Conservation (phyloP, 1,140 invertebrate genomes). For the Colletes latitarsis region DNA sequence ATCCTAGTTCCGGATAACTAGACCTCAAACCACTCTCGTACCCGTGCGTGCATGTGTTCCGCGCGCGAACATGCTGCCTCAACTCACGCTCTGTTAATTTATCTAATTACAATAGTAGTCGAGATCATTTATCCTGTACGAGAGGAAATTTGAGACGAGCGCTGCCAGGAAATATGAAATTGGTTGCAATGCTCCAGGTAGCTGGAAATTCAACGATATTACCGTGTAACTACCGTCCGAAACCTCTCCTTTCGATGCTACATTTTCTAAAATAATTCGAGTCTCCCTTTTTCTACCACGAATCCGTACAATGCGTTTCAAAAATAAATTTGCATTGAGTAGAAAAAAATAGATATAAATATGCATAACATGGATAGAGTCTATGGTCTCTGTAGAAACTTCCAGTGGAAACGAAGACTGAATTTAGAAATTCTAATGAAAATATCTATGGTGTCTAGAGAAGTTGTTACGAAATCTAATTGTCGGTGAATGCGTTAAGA, state of each 20-base stretch:
- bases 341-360: no score
- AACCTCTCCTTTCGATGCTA: background rate
- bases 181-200: conserved; percentile 60
- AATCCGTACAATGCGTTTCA: no score
- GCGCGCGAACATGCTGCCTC: conserved; percentile 39
- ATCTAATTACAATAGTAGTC: conserved; percentile 63
- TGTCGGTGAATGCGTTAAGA: no score
- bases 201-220: conserved; percentile 52
- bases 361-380: no score
- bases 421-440: no score
- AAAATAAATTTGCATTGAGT: no score
- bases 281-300: no score
- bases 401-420: no score
- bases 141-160: conserved; percentile 59
- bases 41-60: conserved; percentile 2
- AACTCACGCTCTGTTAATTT: conserved; percentile 64
- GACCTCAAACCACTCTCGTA: conserved; percentile 53
- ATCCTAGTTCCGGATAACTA: conserved; percentile 54
- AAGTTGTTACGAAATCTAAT: no score
- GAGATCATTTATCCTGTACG: conserved; percentile 58
- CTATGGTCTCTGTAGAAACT: no score
- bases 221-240: conserved; percentile 8
- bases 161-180: conserved; percentile 57
- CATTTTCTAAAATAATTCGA: background rate
- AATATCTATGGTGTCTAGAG: no score